Conservation (phyloP, 2,888 invertebrate species). For the Rhimphoctona megacephalus region DNA sequence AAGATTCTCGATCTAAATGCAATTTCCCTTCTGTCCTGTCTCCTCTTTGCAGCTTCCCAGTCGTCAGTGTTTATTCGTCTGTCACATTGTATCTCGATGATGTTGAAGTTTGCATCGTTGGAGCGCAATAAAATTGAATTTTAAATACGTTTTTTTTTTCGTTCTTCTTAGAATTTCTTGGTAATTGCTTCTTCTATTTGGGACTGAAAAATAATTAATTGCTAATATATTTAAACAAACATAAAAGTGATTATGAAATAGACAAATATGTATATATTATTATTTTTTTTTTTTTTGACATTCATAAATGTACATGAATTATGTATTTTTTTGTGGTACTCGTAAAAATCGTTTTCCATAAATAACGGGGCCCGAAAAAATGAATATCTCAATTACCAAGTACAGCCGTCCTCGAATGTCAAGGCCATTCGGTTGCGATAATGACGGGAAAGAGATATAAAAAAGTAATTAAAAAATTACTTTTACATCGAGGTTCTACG, state of each 20-base stretch:
- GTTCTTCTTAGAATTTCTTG: not conserved
- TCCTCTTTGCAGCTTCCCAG: not conserved
- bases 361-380: conserved; percentile 53
- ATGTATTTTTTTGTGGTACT: not conserved
- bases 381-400: conserved; percentile 27
- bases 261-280: not conserved
- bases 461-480: conserved; percentile 11
- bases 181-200: not conserved
- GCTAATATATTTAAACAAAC: not conserved
- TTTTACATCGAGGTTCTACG: not conserved
- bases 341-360: conserved; percentile 1
- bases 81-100: not conserved
- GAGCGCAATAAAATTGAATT: no score
- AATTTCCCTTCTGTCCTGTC: conserved; percentile 56
- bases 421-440: conserved; percentile 32
- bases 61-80: conserved; percentile 58
- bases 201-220: not conserved
- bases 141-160: not conserved
- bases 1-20: conserved; percentile 34
- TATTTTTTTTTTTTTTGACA: not conserved
- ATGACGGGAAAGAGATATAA: conserved; percentile 10
- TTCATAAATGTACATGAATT: not conserved
- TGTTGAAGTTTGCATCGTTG: no score
- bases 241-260: not conserved
- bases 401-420: conserved; percentile 26